Base-by-base conservation (phyloP, 1,140 invertebrate species). In the Agraylea sexmaculata region DNA sequence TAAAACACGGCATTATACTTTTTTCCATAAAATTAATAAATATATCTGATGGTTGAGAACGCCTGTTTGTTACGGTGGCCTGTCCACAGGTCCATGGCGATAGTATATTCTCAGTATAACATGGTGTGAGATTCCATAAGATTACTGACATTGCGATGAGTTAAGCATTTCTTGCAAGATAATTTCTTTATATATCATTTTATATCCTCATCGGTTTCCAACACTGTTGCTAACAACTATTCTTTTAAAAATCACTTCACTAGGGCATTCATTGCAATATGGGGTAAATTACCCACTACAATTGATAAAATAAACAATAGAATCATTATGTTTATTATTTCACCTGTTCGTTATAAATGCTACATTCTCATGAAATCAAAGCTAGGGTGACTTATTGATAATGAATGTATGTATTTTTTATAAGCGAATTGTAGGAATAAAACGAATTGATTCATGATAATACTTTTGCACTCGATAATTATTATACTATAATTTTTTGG, bases 51-150 rank as follows among this genome's bases (percentile, higher is more conserved):
- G 13, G 33, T 35, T 35, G 2, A 2, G 2, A 1, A 18, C 18
- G 8, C 5, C 38, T 40, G 6, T 2, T 11, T 13, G 29, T 13
- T 4, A n/a, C n/a, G n/a, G n/a, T n/a, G n/a, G n/a, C n/a, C n/a
- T n/a, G n/a, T n/a, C n/a, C n/a, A n/a, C n/a, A n/a, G n/a, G n/a
- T n/a, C n/a, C n/a, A n/a, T n/a, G n/a, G n/a, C n/a, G n/a, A n/a
- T n/a, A n/a, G n/a, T n/a, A n/a, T n/a, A n/a, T n/a, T n/a, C n/a
- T n/a, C n/a, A n/a, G 19, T 11, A 30, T 35, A 16, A 35, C 18
- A 42, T 42, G 23, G 40, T 42, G 41, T 42, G 41, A 42, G 41
- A 42, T 42, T 42, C 40, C 41, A 37, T 37, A 18, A 28, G 31
- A 42, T 42, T 42, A 33, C 36, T 22, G 21, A 39, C 25, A 28